A percentile compares a stretch with the other conserved stretches of the same genome.
Evolutionary conservation across 2,113 vertebrate genomes (phyloP).

Genomic region (Dicrurus megarhynchus): DNA sequence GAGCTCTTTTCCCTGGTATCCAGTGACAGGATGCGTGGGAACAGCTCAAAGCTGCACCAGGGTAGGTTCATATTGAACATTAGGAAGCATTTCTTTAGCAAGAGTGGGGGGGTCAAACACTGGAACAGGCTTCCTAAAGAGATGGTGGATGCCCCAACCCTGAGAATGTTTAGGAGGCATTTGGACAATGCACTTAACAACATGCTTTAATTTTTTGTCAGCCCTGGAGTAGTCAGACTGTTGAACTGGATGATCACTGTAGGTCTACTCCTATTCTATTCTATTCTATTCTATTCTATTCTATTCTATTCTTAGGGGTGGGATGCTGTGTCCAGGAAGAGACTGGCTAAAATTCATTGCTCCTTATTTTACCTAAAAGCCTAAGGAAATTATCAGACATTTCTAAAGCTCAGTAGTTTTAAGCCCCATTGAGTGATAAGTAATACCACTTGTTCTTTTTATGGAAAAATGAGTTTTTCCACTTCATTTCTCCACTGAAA

Average conservation of each 20-base stretch:
- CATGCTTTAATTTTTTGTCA: neutral
- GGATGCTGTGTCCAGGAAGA: neutral
- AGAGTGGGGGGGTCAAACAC: neutral
- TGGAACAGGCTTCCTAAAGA: neutral
- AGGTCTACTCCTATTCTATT: neutral
- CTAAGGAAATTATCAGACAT: neutral
- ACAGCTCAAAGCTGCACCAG: neutral
- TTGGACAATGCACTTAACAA: neutral
- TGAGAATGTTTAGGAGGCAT: neutral
- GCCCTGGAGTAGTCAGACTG: neutral
- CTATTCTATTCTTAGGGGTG: neutral
- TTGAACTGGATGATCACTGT: accelerated
- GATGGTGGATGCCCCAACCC: neutral
- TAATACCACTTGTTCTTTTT: conserved; percentile 1
- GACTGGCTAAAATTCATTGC: neutral
- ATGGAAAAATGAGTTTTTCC: conserved; percentile 38
- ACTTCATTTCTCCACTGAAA: conserved; percentile 38
- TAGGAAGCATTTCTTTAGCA: neutral
- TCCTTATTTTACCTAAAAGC: neutral
- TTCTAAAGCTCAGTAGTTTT: neutral
- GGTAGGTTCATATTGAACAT: neutral
- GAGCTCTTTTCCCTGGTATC: neutral
- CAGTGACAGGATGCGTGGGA: accelerated
- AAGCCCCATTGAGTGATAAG: neutral
- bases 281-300: neutral